Evolutionary conservation across 2,797 vertebrate species (phyloP), one percentile per base, ranked within the genome.

Genomic region (Falco novaeseelandiae): DNA sequence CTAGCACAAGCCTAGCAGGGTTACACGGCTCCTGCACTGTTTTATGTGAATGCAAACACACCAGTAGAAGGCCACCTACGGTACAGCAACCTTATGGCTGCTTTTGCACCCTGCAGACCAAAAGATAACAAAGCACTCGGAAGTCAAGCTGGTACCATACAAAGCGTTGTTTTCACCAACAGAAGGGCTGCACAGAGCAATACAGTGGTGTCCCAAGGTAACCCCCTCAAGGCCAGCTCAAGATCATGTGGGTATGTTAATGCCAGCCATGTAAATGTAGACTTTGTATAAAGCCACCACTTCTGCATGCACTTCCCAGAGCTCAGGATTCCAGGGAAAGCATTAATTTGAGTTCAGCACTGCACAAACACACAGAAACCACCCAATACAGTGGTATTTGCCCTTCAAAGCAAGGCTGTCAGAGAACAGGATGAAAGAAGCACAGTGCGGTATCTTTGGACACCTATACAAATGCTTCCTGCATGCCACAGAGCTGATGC

Each of bases 401-500:
- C 30, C 12, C 55, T 90, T 32, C 6, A 46, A 34, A 76, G 57
- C 29, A 38, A 8, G 0, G 0, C 30, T 61, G 42, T 8, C 26
- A 48, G 40, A 74, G 25, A 46, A 63, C 40, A 83, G 63, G 48
- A 20, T 30, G 59, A 48, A 69, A 51, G n/a, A 32, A 77, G 36
- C 46, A 36, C 36, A 17, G 51, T 0, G 5, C 0, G 0, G 8
- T 8, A 18, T 11, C 44, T 66, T 9, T 29, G 44, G 27, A 59
- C 32, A 44, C 17, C 4, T 2, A 20, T 0, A 63, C 29, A 38
- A 83, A 79, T 7, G 23, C 14, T 38, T 55, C n/a, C 40, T 13
- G 55, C 42, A 59, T 4, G 3, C 15, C 25, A 13, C 14, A 62
- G 54, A 84, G 55, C 20, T 46, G 76, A 52, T 23, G 38, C 36